Percentiles rank a stretch among this genome's conserved stretches.
phyloP scores from a whole-genome alignment of 1,140 invertebrate genomes.

The Acarapis woodi region DNA sequence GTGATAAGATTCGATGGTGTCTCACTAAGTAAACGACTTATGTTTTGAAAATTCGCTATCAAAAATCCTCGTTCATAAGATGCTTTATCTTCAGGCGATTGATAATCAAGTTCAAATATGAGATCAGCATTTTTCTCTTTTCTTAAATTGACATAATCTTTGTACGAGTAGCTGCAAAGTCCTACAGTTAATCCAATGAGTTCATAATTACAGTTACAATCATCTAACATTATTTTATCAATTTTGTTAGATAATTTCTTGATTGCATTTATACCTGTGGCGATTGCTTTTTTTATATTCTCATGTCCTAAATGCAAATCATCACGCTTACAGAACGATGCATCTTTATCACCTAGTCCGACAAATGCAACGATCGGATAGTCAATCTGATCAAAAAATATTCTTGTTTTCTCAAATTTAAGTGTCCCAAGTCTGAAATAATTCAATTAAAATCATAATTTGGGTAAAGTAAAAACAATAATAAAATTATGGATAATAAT shows the following conservation, averaged over 20 bases:
- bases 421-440: too few species aligned
- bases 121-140: slow-evolving; percentile 17
- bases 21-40: slow-evolving; percentile 43
- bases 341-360: slow-evolving; percentile 31
- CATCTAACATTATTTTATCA: slow-evolving; percentile 30
- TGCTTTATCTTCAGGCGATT: slow-evolving; percentile 12
- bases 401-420: too few species aligned
- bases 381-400: too few species aligned
- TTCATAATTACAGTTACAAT: slow-evolving; percentile 34
- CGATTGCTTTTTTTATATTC: slow-evolving; percentile 32
- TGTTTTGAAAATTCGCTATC: slow-evolving; percentile 51
- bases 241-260: slow-evolving; percentile 2
- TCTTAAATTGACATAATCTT: slow-evolving; percentile 26
- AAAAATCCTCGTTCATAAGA: slow-evolving; percentile 38
- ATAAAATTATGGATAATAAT: too few species aligned
- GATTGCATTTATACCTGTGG: slow-evolving; percentile 14
- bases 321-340: slow-evolving; percentile 29
- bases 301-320: slow-evolving; percentile 35
- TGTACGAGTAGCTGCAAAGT: slow-evolving; percentile 29
- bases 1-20: slow-evolving; percentile 59
- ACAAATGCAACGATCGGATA: slow-evolving; percentile 35
- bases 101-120: too few species aligned
- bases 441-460: too few species aligned
- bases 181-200: slow-evolving; percentile 37
- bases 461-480: too few species aligned